Evolutionary conservation across 2,797 vertebrate species (phyloP).

Genomic region (Enteromius argenteus): DNA sequence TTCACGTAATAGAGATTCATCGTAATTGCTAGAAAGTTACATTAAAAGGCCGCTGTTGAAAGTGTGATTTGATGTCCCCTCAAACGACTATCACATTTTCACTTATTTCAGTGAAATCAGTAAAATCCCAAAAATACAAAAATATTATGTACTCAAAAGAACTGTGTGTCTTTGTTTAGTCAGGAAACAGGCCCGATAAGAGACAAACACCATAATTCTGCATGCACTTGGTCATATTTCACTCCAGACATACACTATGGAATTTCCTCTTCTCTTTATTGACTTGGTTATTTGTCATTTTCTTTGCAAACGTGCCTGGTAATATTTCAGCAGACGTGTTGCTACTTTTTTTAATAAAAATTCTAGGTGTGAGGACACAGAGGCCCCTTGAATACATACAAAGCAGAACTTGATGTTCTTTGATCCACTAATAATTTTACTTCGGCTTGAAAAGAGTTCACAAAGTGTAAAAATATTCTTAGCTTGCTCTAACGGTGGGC

Average conservation of each 20-base stretch:
- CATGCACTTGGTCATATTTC: conserved; percentile 50
- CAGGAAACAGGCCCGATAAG: conserved; percentile 20
- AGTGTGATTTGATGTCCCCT: conserved; percentile 49
- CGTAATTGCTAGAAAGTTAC: conserved; percentile 82
- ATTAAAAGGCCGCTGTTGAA: conserved; percentile 70
- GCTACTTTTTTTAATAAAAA: conserved; percentile 42
- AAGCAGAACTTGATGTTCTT: conserved; percentile 15
- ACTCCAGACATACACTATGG: conserved; percentile 50
- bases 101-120: conserved; percentile 59
- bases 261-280: conserved; percentile 56
- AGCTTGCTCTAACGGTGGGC: not conserved
- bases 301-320: conserved; percentile 27
- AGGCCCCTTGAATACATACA: conserved; percentile 41
- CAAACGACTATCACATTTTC: conserved; percentile 44
- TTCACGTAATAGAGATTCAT: conserved; percentile 74
- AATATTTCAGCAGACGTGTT: conserved; percentile 47
- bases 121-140: not conserved
- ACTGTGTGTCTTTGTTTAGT: conserved; percentile 32
- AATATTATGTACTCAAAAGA: conserved; percentile 11
- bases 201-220: conserved; percentile 42
- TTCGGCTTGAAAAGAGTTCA: not conserved
- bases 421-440: conserved; percentile 30
- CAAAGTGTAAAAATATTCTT: conserved; percentile 12
- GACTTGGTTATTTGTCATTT: conserved; percentile 54
- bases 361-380: conserved; percentile 20